Conservation (phyloP, 2,113 vertebrate genomes). For the Syngnathus floridae region DNA sequence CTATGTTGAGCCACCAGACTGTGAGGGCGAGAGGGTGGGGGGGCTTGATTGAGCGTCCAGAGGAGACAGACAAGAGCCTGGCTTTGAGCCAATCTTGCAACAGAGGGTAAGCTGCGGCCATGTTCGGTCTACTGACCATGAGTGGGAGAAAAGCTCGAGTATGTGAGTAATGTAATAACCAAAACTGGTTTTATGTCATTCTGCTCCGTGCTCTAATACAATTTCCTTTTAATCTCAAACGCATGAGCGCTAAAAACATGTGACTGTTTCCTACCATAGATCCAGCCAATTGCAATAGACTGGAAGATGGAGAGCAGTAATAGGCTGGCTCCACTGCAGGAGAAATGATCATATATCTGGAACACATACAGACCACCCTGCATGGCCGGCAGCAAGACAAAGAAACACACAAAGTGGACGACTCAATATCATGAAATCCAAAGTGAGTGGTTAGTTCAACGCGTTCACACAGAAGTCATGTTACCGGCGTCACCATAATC, state of each 20-base stretch:
- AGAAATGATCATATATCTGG: conserved; percentile 72
- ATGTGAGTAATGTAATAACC: conserved; percentile 24
- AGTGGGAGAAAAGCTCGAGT: conserved; percentile 29
- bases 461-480: not conserved
- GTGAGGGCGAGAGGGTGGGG: conserved; percentile 33
- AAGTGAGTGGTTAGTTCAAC: not conserved
- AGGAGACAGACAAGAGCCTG: conserved; percentile 50
- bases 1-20: conserved; percentile 46
- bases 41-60: conserved; percentile 52
- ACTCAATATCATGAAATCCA: not conserved
- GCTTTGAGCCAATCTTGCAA: conserved; percentile 48
- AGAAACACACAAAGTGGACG: not conserved
- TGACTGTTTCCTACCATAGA: conserved; percentile 59
- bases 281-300: conserved; percentile 68
- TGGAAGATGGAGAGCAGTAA: conserved; percentile 69
- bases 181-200: conserved; percentile 4
- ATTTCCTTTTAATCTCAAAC: not conserved
- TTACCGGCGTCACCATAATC: conserved; percentile 69
- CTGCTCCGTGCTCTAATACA: not conserved
- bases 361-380: conserved; percentile 71
- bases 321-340: conserved; percentile 69
- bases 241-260: not conserved
- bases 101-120: conserved; percentile 42
- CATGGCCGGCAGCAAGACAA: not conserved
- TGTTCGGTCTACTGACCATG: conserved; percentile 39